Evolutionary conservation across 2,888 invertebrate genomes (phyloP), one percentile per base, ranked within the genome.

Genomic region (Plagodis dolabraria): DNA sequence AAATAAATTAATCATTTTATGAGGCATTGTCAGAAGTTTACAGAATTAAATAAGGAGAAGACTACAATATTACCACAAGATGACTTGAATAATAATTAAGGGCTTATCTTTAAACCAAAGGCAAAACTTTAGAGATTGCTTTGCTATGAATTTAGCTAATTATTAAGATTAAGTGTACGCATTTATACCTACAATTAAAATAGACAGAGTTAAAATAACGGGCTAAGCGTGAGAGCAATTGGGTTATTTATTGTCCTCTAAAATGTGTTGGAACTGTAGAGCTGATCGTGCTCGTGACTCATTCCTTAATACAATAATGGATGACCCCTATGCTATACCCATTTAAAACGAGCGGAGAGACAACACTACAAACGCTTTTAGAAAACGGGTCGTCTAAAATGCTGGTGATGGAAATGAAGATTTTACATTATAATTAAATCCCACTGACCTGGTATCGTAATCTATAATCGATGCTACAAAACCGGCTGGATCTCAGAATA

Each of bases 371-470:
- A 69, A 67, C 67, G 63, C 43, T 64, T 59, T 47, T 60, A 46
- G 44, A 42, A 34, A 33, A 22, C 22, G 22, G 22, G 22, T 22
- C 22, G 22, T 22, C 22, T 22, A 22, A 22, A 22, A 22, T 22
- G 43, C 34, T 34, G 56, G 47, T 59, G 47, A 47, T 53, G 52
- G 54, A 61, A 64, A 61, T 48, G 55, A 65, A 60, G 61, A 62
- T 67, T 65, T 67, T 64, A 64, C 63, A 60, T 65, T 60, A 63
- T 67, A 69, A 65, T 65, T 60, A 69, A 79, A 82, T 72, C 76
- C 80, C 69, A 81, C 76, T 86, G 80, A 83, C 84, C 85, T 73
- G 71, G 67, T 77, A 82, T 74, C 70, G 69, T 79, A 72, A 77
- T 72, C 75, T 74, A 73, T 76, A 79, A 74, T 72, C 72, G 74